phyloP scores from a whole-genome alignment of 2,113 vertebrate species.

The Notothenia rossii region DNA sequence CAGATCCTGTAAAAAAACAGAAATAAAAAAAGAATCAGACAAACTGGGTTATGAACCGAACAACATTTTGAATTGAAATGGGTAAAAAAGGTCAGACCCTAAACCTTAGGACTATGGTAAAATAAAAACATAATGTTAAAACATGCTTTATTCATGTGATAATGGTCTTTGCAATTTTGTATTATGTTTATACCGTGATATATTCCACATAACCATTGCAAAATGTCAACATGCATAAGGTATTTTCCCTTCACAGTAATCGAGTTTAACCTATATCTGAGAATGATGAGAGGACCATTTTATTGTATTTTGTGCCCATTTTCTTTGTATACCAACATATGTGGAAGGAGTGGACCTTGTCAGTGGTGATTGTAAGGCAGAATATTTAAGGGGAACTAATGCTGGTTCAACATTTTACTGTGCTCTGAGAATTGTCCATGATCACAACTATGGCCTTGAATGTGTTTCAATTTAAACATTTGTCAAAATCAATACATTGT shows the following conservation, averaged over 20 bases:
- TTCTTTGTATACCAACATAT: neutral
- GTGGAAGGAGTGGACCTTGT: neutral
- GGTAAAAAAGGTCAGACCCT: neutral
- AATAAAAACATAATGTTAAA: constrained; percentile 7
- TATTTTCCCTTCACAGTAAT: neutral
- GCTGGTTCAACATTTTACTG: neutral
- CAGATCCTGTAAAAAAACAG: constrained; percentile 68
- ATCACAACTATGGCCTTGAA: neutral
- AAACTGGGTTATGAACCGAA: constrained; percentile 16
- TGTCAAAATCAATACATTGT: constrained; percentile 9
- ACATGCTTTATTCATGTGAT: neutral
- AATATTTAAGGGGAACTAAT: neutral
- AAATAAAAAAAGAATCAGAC: constrained; percentile 46
- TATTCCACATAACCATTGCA: neutral
- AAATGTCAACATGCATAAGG: neutral
- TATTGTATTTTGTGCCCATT: constrained; percentile 1
- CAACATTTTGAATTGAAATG: constrained; percentile 3
- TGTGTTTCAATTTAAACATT: neutral
- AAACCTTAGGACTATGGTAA: neutral
- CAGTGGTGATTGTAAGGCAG: neutral
- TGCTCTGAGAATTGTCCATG: neutral
- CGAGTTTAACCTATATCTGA: neutral
- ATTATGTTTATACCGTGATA: neutral
- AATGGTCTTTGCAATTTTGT: neutral
- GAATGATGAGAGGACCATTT: neutral